Evolutionary conservation across 2,888 invertebrate species (phyloP), one percentile per base, ranked within the genome.

Genomic region (Halictus quadricinctus): DNA sequence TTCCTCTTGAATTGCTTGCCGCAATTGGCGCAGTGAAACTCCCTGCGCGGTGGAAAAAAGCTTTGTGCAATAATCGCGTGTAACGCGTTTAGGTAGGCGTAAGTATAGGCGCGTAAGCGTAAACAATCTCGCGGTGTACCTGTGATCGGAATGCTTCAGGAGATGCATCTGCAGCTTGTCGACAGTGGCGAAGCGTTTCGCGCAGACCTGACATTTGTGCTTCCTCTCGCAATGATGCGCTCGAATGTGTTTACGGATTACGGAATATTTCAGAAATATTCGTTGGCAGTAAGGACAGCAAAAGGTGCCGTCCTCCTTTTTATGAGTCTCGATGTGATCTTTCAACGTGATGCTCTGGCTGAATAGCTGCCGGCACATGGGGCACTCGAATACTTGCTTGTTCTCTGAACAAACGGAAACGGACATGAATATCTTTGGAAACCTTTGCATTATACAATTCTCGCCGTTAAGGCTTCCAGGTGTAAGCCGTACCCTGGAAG

Each of bases 1-100:
- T 97, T 97, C 43, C 97, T 95, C 92, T 97, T 97, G 93, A 97
- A 97, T 93, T 97, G 97, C 89, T 97, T 96, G 0, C 97, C 97
- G 93, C 98, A 97, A 91, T 96, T 96, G 7, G 97, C 96, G 92
- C 98, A 98, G 86, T 97, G 95, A 94, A 97, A 97, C 92, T 97
- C 97, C 75, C 96, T 95, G 90, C n/a, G 58, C 10, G n/a, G 5
- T 95, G 74, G 76, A 25, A 58, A 54, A 48, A 73, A n/a, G 15
- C 36, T 43, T 36, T n/a, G 13, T 72, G 50, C 21, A 48, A 41
- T 58, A 76, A 29, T n/a, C 10, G n/a, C n/a, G 1, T n/a, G 18
- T 13, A 12, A 60, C 3, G 46, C 36, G 50, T 21, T 2, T 58
- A 36, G 36, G 36, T 36, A 36, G 13, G 3, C 21, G n/a, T 69